A percentile compares a stretch with the other conserved stretches of the same genome.
phyloP scores from a whole-genome alignment of 2,797 vertebrate genomes.

The Pseudochaenichthys georgianus region DNA sequence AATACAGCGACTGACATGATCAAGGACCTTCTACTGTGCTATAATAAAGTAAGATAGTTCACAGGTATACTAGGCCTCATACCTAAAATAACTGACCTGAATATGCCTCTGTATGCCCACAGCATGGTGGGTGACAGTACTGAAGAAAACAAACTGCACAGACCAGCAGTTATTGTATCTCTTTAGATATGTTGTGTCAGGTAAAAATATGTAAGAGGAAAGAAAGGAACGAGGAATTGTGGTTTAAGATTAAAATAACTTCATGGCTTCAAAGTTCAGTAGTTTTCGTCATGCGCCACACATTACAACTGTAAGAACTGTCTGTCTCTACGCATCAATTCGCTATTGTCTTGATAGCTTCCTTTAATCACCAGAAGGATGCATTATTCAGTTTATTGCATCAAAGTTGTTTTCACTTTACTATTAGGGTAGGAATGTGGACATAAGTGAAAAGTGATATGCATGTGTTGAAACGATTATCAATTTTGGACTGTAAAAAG shows the following conservation, averaged over 20 bases:
- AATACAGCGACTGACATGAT: background rate
- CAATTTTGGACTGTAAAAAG: background rate
- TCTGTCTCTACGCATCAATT: constrained; percentile 35
- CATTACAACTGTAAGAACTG: constrained; percentile 27
- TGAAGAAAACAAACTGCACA: constrained; percentile 57
- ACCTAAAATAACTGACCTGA: constrained; percentile 65
- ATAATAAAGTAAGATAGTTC: constrained; percentile 43
- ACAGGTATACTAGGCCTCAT: constrained; percentile 55
- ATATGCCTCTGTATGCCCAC: constrained; percentile 55
- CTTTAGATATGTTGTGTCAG: constrained; percentile 58
- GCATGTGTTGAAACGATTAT: background rate
- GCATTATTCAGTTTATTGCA: constrained; percentile 20
- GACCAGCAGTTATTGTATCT: constrained; percentile 56
- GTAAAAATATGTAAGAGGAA: constrained; percentile 40
- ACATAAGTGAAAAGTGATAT: constrained; percentile 31
- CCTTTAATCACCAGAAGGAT: constrained; percentile 57
- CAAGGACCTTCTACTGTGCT: background rate
- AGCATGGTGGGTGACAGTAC: constrained; percentile 45
- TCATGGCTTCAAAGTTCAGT: constrained; percentile 26
- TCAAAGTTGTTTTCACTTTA: constrained; percentile 27
- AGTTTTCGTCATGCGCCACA: constrained; percentile 23
- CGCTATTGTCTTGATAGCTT: constrained; percentile 11
- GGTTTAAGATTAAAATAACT: constrained; percentile 62
- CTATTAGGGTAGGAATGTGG: constrained; percentile 13
- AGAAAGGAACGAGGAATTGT: constrained; percentile 36